Conservation (phyloP, 2,113 vertebrate genomes). For the Bubalus kerabau region DNA sequence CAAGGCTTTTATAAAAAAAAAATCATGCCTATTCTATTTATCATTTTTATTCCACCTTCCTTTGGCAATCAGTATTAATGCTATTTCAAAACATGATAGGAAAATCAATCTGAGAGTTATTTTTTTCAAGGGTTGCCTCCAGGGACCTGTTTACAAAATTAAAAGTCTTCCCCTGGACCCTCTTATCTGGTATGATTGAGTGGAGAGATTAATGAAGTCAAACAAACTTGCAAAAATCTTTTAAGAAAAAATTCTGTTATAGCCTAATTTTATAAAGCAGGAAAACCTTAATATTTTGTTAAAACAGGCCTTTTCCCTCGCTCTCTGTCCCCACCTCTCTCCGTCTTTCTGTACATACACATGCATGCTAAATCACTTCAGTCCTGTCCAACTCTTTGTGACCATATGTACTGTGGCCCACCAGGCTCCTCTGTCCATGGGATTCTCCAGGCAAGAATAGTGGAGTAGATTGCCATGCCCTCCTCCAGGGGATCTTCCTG, state of each 20-base stretch:
- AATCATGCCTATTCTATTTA: conserved; percentile 27
- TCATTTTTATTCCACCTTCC: conserved; percentile 37
- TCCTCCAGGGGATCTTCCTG: neutral
- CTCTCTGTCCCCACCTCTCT: neutral
- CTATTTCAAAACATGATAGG: conserved; percentile 76
- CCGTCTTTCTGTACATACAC: neutral
- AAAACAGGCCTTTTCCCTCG: neutral
- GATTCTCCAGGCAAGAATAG: neutral
- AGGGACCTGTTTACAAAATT: conserved; percentile 71
- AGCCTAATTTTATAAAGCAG: conserved; percentile 34
- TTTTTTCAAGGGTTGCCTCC: conserved; percentile 60
- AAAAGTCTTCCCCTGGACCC: conserved; percentile 74
- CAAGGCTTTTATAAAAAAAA: neutral
- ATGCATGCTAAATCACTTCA: neutral
- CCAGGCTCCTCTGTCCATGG: neutral
- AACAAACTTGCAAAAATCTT: conserved; percentile 53
- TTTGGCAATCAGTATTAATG: conserved; percentile 81
- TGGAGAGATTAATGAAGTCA: conserved; percentile 74
- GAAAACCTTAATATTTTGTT: neutral
- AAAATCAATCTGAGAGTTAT: conserved; percentile 78
- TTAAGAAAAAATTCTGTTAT: conserved; percentile 2
- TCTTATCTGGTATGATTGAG: conserved; percentile 64
- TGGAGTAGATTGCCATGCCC: neutral
- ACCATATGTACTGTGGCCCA: neutral
- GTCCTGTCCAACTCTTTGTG: neutral